These are phyloP conservation scores for Lepidotrigona ventralis DNA, from an alignment of 1,140 invertebrate genomes.

Conservation along the genomic window DNA sequence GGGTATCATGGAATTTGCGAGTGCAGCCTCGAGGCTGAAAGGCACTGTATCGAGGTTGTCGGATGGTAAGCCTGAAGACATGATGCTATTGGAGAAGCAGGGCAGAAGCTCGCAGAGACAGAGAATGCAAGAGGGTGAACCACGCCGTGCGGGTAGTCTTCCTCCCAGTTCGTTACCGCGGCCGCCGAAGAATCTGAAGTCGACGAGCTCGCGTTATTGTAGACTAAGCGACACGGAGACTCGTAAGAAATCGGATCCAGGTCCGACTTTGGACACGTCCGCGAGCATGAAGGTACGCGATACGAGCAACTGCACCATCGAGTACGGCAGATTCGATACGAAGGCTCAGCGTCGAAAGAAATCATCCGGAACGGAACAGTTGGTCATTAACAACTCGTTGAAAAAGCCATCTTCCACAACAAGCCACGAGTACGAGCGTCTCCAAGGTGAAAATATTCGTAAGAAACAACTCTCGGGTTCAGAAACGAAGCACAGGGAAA, in stretches of 20 bases:
- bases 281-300: conserved; percentile 62
- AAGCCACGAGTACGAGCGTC: conserved; percentile 72
- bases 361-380: conserved; percentile 78
- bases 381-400: conserved; percentile 65
- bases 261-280: conserved; percentile 63
- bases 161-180: conserved; percentile 85
- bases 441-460: conserved; percentile 62
- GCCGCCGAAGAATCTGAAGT: conserved; percentile 83
- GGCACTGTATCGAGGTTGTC: conserved; percentile 74
- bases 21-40: conserved; percentile 75
- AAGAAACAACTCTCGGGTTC: conserved; percentile 69
- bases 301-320: conserved; percentile 73
- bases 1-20: conserved; percentile 73
- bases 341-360: conserved; percentile 80
- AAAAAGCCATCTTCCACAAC: conserved; percentile 63
- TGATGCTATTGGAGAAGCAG: conserved; percentile 87
- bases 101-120: conserved; percentile 88
- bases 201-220: conserved; percentile 81
- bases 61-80: conserved; percentile 82
- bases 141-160: conserved; percentile 79
- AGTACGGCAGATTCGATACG: conserved; percentile 74
- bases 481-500: conserved; percentile 75
- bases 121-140: conserved; percentile 81
- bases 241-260: conserved; percentile 77
- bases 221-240: conserved; percentile 82